phyloP scores from a whole-genome alignment of 1,140 invertebrate genomes.

The Penaeus chinensis region DNA sequence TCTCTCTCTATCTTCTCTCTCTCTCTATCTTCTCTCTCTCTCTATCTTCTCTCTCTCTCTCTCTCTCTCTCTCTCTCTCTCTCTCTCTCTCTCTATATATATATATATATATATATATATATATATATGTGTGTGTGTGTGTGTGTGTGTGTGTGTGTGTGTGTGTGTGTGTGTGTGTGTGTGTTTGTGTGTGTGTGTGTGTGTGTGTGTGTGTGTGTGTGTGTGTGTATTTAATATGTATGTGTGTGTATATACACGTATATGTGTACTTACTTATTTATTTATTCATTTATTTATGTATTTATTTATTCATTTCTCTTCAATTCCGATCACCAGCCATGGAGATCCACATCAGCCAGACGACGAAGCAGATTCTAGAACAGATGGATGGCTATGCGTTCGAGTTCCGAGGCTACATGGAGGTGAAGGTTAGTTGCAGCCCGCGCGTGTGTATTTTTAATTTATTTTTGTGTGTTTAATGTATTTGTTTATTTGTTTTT shows the following conservation, averaged over 20 bases:
- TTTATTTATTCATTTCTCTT: background rate
- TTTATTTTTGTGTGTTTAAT: no score
- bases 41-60: background rate
- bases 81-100: background rate
- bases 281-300: background rate
- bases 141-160: no score
- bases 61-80: no score
- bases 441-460: no score
- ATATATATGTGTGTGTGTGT: no score
- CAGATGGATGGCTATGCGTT: slow-evolving; percentile 69
- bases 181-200: no score
- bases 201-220: no score
- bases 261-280: no score
- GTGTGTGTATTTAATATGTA: no score
- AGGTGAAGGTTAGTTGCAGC: slow-evolving; percentile 68
- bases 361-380: slow-evolving; percentile 69
- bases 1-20: background rate
- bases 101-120: no score
- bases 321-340: slow-evolving; percentile 66
- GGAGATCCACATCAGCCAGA: slow-evolving; percentile 71
- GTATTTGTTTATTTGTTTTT: background rate
- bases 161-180: no score
- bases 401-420: slow-evolving; percentile 68
- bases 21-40: background rate
- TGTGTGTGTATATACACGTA: no score